Evolutionary conservation across 2,888 invertebrate genomes (phyloP).

Genomic region (Drosophila aldrichi): DNA sequence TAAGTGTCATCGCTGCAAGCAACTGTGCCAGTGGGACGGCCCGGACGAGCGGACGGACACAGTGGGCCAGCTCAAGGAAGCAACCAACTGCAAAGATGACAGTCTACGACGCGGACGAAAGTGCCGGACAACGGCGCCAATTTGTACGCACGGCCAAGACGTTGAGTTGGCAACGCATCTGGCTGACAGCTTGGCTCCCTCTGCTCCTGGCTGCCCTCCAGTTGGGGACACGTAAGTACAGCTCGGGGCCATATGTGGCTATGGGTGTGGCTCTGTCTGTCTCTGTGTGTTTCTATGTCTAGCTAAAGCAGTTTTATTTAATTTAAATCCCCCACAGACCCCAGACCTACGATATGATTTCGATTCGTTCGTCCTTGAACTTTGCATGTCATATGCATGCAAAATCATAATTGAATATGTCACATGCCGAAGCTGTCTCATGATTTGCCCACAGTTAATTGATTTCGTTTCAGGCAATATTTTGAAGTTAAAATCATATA

Average conservation of each 20-base stretch:
- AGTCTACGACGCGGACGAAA: conserved; percentile 4
- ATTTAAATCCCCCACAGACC: conserved; percentile 46
- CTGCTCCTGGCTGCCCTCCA: conserved; percentile 41
- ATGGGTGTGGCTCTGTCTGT: not conserved
- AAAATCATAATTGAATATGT: not conserved
- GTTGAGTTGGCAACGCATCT: conserved; percentile 55
- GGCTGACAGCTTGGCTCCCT: conserved; percentile 40
- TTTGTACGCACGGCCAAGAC: conserved; percentile 57
- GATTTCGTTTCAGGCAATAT: not conserved
- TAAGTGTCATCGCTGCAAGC: conserved; percentile 73
- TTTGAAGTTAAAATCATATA: not conserved
- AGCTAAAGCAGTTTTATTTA: conserved; percentile 65
- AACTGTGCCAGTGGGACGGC: conserved; percentile 72
- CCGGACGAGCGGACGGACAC: not conserved
- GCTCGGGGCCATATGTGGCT: conserved; percentile 33
- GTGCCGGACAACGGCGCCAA: conserved; percentile 53
- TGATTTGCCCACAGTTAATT: conserved; percentile 16
- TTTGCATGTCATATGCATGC: not conserved
- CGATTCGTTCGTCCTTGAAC: conserved; percentile 13
- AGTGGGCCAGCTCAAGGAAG: conserved; percentile 17
- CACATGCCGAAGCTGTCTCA: not conserved
- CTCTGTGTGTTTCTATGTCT: not conserved
- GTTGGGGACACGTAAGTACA: conserved; percentile 69
- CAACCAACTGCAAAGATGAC: conserved; percentile 57
- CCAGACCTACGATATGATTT: conserved; percentile 8